Evolutionary conservation across 1,140 invertebrate species (phyloP).

Genomic region (Yoshiicerus persimilis): DNA sequence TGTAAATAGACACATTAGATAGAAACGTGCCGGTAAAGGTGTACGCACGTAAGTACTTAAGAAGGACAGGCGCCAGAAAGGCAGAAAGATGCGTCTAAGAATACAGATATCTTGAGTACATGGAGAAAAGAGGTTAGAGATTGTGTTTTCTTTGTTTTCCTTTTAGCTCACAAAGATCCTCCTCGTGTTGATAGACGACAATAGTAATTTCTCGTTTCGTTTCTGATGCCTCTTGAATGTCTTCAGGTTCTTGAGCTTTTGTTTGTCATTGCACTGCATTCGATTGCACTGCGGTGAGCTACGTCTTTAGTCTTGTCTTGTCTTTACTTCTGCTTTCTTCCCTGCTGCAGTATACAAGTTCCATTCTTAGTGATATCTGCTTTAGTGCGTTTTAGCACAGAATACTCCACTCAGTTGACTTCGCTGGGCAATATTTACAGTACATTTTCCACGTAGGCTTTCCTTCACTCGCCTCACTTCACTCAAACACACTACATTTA

Average conservation of each 20-base stretch:
- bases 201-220: constrained; percentile 14
- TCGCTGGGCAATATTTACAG: neutral
- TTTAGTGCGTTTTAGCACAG: neutral
- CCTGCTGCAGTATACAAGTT: neutral
- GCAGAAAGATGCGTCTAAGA: neutral
- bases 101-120: neutral
- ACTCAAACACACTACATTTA: neutral
- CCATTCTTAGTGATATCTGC: neutral
- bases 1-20: neutral
- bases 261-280: neutral
- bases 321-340: neutral
- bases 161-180: neutral
- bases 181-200: neutral
- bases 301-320: neutral
- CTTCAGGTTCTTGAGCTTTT: neutral
- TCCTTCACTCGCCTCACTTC: neutral
- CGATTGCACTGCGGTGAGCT: neutral
- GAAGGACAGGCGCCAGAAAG: neutral
- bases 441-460: neutral
- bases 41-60: neutral
- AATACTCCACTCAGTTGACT: neutral
- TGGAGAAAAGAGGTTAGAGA: neutral
- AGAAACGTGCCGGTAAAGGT: neutral
- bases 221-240: neutral
- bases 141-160: neutral